phyloP scores from a whole-genome alignment of 2,888 invertebrate species.

The Dendrolimus houi region DNA sequence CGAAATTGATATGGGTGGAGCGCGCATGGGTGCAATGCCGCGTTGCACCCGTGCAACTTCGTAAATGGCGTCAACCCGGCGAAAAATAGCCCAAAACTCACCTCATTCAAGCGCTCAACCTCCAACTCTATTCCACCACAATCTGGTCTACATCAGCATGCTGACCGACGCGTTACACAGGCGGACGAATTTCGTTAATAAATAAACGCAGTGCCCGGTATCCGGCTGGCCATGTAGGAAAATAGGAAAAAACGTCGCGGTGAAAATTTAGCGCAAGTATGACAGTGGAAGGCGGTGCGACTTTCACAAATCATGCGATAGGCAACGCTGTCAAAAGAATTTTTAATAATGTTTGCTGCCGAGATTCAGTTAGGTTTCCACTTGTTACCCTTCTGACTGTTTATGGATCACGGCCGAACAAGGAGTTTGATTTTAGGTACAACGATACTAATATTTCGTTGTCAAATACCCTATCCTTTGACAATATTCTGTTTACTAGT shows the following conservation, averaged over 20 bases:
- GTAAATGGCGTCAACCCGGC: slow-evolving; percentile 51
- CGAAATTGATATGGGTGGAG: slow-evolving; percentile 75
- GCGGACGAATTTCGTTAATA: slow-evolving; percentile 73
- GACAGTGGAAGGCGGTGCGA: slow-evolving; percentile 55
- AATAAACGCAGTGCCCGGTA: slow-evolving; percentile 68
- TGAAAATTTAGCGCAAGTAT: slow-evolving; percentile 71
- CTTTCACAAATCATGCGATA: slow-evolving; percentile 66
- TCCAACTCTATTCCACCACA: slow-evolving; percentile 29
- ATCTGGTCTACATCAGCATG: slow-evolving; percentile 26
- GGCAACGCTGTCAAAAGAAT: slow-evolving; percentile 64
- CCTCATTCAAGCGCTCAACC: slow-evolving; percentile 11
- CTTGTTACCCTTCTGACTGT: slow-evolving; percentile 31
- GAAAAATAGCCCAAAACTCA: slow-evolving; percentile 30
- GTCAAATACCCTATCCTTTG: neutral
- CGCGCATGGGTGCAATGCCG: slow-evolving; percentile 57
- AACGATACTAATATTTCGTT: neutral
- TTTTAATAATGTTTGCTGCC: slow-evolving; percentile 64
- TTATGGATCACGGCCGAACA: neutral
- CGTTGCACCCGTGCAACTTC: slow-evolving; percentile 66
- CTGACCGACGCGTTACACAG: slow-evolving; percentile 48
- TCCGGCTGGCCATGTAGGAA: slow-evolving; percentile 47
- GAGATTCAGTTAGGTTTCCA: slow-evolving; percentile 40
- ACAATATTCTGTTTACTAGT: neutral
- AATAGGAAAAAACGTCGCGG: slow-evolving; percentile 53
- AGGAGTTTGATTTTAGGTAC: neutral